Base-by-base conservation (phyloP, 2,797 vertebrate species). In the Astyanax mexicanus region DNA sequence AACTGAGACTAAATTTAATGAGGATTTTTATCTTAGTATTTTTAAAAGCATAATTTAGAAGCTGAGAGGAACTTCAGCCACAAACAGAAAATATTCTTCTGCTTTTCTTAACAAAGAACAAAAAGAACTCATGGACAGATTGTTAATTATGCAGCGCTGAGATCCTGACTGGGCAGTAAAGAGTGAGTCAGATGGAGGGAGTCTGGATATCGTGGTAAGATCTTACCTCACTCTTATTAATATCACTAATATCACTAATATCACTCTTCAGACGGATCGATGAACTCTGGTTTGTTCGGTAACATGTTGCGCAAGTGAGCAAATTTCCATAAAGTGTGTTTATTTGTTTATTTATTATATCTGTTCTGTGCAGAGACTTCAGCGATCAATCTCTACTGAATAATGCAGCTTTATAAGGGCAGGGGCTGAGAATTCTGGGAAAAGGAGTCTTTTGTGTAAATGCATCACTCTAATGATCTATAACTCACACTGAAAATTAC, bases 321-420 rank as follows among this genome's bases (percentile, higher is more conserved):
- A 80, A 85, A 92, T 92, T 89, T 89, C 80, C 88, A 92, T 91
- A 84, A 88, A 78, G 82, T 74, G 71, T 88, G 77, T 89, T 88
- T 88, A 89, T 89, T 91, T 90, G 79, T 89, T 89, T 90, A 89
- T 89, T 91, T 89, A 90, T 90, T 83, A 89, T 82, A 74, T 81
- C 80, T 84, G 85, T 79, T 84, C 80, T 83, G 84, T 70, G 80
- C 74, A 57, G 44, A 51, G 74, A 72, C 70, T 74, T 80, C 80
- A 72, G 62, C 29, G 32, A 87, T 91, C 85, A 89, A 84, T 91
- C 85, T 84, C 80, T 29, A 70, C 62, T 68, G 83, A 90, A 84
- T 83, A 85, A 86, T 61, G 77, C 47, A 77, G 55, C 69, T 58
- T 72, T 81, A 47, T 52, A 55, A 71, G 49, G 19, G 1, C 0